phyloP scores from a whole-genome alignment of 1,140 invertebrate genomes.

The Episyrphus balteatus region DNA sequence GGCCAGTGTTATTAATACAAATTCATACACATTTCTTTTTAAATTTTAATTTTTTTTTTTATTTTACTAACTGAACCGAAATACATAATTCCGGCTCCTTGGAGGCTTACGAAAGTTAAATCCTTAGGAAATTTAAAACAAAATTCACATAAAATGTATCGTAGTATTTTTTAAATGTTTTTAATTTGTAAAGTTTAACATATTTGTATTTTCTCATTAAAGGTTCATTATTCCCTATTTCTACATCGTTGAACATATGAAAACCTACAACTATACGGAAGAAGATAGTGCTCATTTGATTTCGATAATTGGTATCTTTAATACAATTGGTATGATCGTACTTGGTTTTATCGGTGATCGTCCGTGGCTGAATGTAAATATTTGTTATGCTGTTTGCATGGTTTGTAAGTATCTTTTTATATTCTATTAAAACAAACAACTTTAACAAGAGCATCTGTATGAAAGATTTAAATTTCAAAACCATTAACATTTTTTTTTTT shows the following conservation, averaged over 20 bases:
- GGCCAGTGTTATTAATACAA: too few species aligned
- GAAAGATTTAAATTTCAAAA: too few species aligned
- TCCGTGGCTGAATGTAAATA: constrained; percentile 70
- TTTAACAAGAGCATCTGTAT: too few species aligned
- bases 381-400: constrained; percentile 69
- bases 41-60: too few species aligned
- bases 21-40: too few species aligned
- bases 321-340: constrained; percentile 81
- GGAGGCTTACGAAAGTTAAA: too few species aligned
- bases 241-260: constrained; percentile 66
- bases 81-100: too few species aligned
- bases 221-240: constrained; percentile 81
- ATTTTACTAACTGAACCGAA: too few species aligned
- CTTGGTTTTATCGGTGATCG: constrained; percentile 84
- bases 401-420: constrained; percentile 38
- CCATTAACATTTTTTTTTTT: neutral
- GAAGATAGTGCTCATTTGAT: constrained; percentile 64
- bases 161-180: too few species aligned
- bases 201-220: constrained; percentile 3
- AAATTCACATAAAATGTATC: too few species aligned
- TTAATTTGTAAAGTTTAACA: neutral
- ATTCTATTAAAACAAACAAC: too few species aligned
- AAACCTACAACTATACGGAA: constrained; percentile 49
- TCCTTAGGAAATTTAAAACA: too few species aligned
- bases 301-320: constrained; percentile 73